phyloP scores from a whole-genome alignment of 2,113 vertebrate genomes.

The Marmota flaviventris region DNA sequence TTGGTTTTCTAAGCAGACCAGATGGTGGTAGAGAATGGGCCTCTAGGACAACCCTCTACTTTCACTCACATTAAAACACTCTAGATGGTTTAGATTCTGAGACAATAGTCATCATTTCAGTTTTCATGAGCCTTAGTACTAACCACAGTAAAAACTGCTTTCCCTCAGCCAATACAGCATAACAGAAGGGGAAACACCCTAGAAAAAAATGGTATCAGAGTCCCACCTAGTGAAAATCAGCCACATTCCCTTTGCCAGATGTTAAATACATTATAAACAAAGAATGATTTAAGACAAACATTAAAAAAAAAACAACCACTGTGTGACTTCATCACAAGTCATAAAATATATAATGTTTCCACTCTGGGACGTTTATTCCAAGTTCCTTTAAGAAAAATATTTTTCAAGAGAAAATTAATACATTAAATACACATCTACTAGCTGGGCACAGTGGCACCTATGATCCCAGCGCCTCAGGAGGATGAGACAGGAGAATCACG shows the following conservation, averaged over 20 bases:
- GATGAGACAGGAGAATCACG: no score
- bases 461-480: no score
- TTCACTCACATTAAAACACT: no score
- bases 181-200: background rate
- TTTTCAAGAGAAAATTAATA: background rate
- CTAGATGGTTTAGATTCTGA: background rate
- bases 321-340: background rate
- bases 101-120: background rate
- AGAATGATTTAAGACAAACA: background rate
- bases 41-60: background rate
- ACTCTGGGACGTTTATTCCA: background rate
- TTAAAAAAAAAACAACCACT: background rate
- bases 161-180: background rate
- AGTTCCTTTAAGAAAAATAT: background rate
- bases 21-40: background rate
- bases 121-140: background rate
- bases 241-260: background rate
- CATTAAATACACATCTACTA: background rate
- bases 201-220: background rate
- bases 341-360: background rate
- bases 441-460: no score
- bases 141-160: background rate
- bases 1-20: background rate
- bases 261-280: background rate
- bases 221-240: background rate